phyloP scores from a whole-genome alignment of 2,113 vertebrate species.

The human (Homo sapiens) region GRCh38 chr1:147235001-147235500 shows the following conservation, averaged over 20 bases:
- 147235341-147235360: neutral
- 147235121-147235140: neutral
- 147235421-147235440: neutral
- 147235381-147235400: neutral
- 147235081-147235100: neutral
- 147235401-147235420: neutral
- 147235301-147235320: neutral
- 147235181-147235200: neutral
- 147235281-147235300: neutral
- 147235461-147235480: neutral
- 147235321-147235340: neutral
- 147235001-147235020: neutral
- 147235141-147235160: neutral
- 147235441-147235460: neutral
- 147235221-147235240: neutral
- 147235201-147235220: neutral
- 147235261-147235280: neutral
- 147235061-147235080: neutral
- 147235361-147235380: neutral
- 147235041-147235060: neutral
- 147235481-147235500: neutral
- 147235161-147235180: neutral
- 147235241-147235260: neutral
- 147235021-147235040: neutral
- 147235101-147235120: neutral